These are phyloP conservation scores for Polydrusus tereticollis DNA, from an alignment of 2,888 invertebrate genomes.

Conservation along the genomic window DNA sequence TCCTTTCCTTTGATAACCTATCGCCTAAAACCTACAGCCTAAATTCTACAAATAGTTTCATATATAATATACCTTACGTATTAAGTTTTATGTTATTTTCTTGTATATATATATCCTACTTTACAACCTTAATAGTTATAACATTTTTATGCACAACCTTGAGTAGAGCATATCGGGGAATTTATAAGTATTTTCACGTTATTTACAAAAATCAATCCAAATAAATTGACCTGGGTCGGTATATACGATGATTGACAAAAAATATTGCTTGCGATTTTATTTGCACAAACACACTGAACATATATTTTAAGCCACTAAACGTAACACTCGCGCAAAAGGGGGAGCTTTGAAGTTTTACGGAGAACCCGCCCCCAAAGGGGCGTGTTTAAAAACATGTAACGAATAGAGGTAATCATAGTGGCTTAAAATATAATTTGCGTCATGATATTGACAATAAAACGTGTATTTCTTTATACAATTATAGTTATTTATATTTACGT, in stretches of 20 bases:
- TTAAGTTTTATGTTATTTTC: not conserved
- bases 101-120: conserved; percentile 25
- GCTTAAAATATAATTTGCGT: conserved; percentile 14
- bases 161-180: conserved; percentile 50
- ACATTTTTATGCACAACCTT: conserved; percentile 51
- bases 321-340: not conserved
- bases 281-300: conserved; percentile 4
- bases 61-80: conserved; percentile 22
- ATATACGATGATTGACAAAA: conserved; percentile 44
- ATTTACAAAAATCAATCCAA: conserved; percentile 41
- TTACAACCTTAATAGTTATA: conserved; percentile 46
- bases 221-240: conserved; percentile 42
- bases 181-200: conserved; percentile 36
- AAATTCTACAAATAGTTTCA: conserved; percentile 21
- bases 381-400: not conserved
- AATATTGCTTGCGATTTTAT: conserved; percentile 26
- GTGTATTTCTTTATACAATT: not conserved
- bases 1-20: conserved; percentile 3
- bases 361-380: not conserved
- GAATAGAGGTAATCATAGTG: not conserved
- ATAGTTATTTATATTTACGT: not conserved
- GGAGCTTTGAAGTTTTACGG: not conserved
- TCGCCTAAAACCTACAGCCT: conserved; percentile 9
- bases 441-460: not conserved
- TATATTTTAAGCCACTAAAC: conserved; percentile 6